Evolutionary conservation across 2,113 vertebrate genomes (phyloP), one percentile per base, ranked within the genome.

Genomic region (Pontoporia blainvillei): DNA sequence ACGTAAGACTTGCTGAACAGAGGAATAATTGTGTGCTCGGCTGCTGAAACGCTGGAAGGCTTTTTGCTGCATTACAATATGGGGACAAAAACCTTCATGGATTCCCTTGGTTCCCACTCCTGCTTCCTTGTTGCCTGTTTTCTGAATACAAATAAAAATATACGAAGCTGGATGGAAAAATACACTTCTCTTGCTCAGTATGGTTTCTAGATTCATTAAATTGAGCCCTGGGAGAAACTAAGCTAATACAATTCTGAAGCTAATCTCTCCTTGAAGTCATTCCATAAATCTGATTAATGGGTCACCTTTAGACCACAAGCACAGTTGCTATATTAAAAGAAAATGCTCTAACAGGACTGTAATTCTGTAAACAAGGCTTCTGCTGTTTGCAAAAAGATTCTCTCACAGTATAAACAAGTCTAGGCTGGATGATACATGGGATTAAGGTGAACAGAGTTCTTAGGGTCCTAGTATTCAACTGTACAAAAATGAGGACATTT

Each of bases 221-320:
- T 12, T 88, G 96, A 98, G 93, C 91, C 91, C 64, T 97, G 85
- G 97, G 95, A 98, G 94, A 98, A 98, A 92, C 83, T 79, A 94
- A 97, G 91, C 85, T 91, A 96, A 98, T 66, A 41, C 15, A 88
- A 8, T 94, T 41, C 95, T 71, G 49, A 96, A 96, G 90, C 90
- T 97, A 96, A 97, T 96, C 94, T 93, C 85, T 94, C 92, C 85
- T 98, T 41, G 44, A 97, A 95, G 75, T 97, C 97, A 57, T 54
- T 69, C 86, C 75, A 85, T 96, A 97, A 98, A 96, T 97, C 76
- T 76, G 96, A 97, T 95, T 96, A 97, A 97, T 85, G 84, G 96
- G 95, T 98, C 73, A 95, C 93, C 10, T 98, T 91, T 97, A 44
- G 59, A 93, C 96, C 91, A 92, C 59, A 91, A 97, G 82, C 92